phyloP scores from a whole-genome alignment of 2,113 vertebrate species.

The Calcarius ornatus region DNA sequence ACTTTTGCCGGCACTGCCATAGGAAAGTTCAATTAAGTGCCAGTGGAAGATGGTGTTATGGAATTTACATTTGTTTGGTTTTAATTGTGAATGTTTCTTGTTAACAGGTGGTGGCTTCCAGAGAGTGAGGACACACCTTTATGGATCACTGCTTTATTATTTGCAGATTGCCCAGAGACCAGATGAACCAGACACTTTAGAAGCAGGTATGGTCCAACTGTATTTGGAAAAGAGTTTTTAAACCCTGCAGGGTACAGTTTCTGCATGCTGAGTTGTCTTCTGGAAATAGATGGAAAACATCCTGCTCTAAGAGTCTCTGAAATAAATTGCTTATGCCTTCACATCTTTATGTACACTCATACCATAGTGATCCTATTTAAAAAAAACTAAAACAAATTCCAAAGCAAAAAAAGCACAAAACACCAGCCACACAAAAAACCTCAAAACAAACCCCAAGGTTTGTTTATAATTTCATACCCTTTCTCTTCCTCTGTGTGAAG shows the following conservation, averaged over 20 bases:
- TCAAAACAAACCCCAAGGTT: neutral
- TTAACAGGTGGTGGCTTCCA: constrained; percentile 92
- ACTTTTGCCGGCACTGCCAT: neutral
- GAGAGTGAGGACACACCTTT: constrained; percentile 91
- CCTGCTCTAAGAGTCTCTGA: neutral
- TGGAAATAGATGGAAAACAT: neutral
- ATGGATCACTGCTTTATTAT: constrained; percentile 94
- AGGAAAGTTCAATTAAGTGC: neutral
- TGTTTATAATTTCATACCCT: neutral
- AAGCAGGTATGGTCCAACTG: constrained; percentile 78
- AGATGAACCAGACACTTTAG: constrained; percentile 93
- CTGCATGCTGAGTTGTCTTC: neutral
- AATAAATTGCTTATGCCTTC: neutral
- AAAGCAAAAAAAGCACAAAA: neutral
- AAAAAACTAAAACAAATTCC: neutral
- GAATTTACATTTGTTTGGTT: neutral
- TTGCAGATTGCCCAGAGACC: constrained; percentile 96
- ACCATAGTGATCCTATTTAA: neutral
- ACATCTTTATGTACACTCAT: neutral
- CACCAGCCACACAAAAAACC: neutral
- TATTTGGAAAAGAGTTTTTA: neutral
- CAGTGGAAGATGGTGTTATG: neutral
- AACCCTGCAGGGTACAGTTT: neutral
- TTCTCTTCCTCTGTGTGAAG: neutral
- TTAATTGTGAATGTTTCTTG: neutral